Evolutionary conservation across 2,797 vertebrate genomes (phyloP).

Genomic region (Onychomys arenicola): DNA sequence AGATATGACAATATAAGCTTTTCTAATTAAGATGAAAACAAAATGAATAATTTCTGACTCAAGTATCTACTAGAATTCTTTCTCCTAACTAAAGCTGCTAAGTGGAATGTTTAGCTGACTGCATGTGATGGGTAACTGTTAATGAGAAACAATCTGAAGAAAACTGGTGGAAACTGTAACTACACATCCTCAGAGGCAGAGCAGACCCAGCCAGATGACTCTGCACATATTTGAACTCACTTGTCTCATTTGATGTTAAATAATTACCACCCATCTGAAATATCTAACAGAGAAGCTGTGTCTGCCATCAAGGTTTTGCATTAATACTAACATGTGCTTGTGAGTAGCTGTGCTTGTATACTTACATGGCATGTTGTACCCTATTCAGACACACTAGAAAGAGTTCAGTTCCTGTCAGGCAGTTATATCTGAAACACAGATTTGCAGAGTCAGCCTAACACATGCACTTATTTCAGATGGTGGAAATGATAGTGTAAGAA

Average conservation of each 20-base stretch:
- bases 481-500: neutral
- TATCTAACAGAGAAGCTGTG: slow-evolving; percentile 69
- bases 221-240: slow-evolving; percentile 65
- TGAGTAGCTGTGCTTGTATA: neutral
- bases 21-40: slow-evolving; percentile 10
- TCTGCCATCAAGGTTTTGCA: slow-evolving; percentile 58
- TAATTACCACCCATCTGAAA: slow-evolving; percentile 61
- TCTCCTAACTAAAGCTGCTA: neutral
- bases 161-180: slow-evolving; percentile 23
- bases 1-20: neutral
- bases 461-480: neutral
- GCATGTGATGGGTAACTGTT: slow-evolving; percentile 3
- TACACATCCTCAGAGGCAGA: slow-evolving; percentile 28
- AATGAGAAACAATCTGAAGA: slow-evolving; percentile 44
- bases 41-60: neutral
- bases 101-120: slow-evolving; percentile 52
- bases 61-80: neutral
- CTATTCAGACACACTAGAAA: neutral
- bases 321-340: slow-evolving; percentile 62
- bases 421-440: neutral
- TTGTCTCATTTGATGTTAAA: slow-evolving; percentile 70
- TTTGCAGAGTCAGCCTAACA: neutral
- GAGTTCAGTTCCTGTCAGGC: neutral
- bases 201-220: slow-evolving; percentile 69
- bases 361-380: neutral